Conservation (phyloP, 2,888 invertebrate genomes). For the Alloplasta piceator region DNA sequence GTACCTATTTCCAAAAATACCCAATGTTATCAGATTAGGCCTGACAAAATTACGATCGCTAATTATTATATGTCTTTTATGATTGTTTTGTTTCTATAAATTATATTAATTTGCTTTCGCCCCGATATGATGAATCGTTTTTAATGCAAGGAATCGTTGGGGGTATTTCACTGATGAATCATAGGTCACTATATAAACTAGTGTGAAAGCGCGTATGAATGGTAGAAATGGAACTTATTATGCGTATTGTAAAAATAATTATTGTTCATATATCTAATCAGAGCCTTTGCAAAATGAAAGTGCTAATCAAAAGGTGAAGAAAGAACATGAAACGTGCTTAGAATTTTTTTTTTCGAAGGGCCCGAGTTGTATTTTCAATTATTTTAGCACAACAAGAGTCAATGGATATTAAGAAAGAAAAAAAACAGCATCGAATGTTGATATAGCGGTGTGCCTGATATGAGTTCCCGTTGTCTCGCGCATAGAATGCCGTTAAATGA, state of each 20-base stretch:
- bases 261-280: slow-evolving; percentile 66
- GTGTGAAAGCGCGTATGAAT: slow-evolving; percentile 74
- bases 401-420: too few species aligned
- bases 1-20: slow-evolving; percentile 87
- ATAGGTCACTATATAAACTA: slow-evolving; percentile 72
- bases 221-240: slow-evolving; percentile 61
- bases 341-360: slow-evolving; percentile 28
- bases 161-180: slow-evolving; percentile 58
- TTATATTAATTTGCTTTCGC: slow-evolving; percentile 55
- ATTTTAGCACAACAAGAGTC: too few species aligned
- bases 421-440: too few species aligned
- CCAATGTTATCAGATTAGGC: slow-evolving; percentile 9
- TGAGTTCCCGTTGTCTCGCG: too few species aligned
- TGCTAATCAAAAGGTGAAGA: slow-evolving; percentile 79
- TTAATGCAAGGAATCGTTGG: slow-evolving; percentile 31
- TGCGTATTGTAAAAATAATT: slow-evolving; percentile 56
- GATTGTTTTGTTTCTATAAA: slow-evolving; percentile 39
- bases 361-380: too few species aligned
- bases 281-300: slow-evolving; percentile 79
- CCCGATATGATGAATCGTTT: slow-evolving; percentile 51
- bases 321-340: slow-evolving; percentile 63
- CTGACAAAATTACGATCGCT: slow-evolving; percentile 2
- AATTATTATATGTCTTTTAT: slow-evolving; percentile 4
- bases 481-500: too few species aligned
- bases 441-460: too few species aligned